A percentile compares a stretch with the other conserved stretches of the same genome.
These are phyloP conservation scores for Lithodes maja DNA, from an alignment of 2,888 invertebrate genomes.

Conservation along the genomic window DNA sequence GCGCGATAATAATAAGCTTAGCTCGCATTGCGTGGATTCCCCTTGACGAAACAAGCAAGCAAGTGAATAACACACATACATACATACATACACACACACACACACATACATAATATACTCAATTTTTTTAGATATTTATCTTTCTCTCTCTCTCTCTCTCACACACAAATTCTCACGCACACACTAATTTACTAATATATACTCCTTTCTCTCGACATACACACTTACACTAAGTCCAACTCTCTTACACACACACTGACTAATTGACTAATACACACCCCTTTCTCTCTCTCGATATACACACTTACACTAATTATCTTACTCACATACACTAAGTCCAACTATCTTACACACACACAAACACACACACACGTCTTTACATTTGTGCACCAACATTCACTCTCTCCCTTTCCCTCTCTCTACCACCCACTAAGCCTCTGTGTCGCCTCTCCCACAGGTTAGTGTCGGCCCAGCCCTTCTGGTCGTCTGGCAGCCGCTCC, in stretches of 20 bases:
- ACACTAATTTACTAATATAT: not conserved
- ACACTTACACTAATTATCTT: not conserved
- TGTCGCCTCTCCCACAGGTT: slow-evolving; percentile 31
- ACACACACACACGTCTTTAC: not conserved
- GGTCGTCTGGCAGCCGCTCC: not conserved
- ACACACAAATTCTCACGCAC: not conserved
- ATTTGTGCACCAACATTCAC: not conserved
- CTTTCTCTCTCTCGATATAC: not conserved
- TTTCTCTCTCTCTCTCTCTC: not conserved
- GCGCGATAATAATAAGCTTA: no score
- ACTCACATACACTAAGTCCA: not conserved
- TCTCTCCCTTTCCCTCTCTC: not conserved
- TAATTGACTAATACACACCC: not conserved
- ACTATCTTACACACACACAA: not conserved
- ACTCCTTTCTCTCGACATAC: not conserved
- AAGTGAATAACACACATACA: slow-evolving; percentile 30
- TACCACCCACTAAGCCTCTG: not conserved
- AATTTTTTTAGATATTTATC: not conserved
- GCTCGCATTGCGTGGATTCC: no score
- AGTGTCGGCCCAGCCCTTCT: slow-evolving; percentile 55
- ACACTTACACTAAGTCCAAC: not conserved
- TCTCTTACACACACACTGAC: not conserved
- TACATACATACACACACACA: not conserved
- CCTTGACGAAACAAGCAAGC: no score
- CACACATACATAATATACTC: not conserved